Percentiles rank a stretch among this genome's conserved stretches.
Evolutionary conservation across 2,797 vertebrate species (phyloP).

Genomic region (Hafferia zeledoni): DNA sequence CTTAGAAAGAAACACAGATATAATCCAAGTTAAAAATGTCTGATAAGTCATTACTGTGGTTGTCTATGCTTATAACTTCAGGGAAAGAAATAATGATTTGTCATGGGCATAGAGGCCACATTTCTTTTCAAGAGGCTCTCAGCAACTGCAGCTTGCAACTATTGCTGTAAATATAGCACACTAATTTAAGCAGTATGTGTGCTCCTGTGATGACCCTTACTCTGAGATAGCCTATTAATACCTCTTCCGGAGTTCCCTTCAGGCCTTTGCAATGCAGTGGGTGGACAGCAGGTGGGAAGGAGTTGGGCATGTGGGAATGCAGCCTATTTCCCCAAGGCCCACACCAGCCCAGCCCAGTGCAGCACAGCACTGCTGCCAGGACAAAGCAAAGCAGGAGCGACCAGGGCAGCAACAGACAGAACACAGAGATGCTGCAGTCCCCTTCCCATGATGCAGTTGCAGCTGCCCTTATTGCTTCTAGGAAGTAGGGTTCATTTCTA

Average conservation of each 20-base stretch:
- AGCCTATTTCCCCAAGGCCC: neutral
- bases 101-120: neutral
- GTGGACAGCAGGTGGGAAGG: constrained; percentile 22
- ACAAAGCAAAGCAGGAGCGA: fast-evolving
- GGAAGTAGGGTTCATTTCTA: neutral
- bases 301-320: neutral
- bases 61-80: neutral
- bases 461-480: neutral
- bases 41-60: neutral
- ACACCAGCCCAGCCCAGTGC: neutral
- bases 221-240: neutral
- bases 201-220: neutral
- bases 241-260: neutral
- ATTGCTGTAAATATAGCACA: neutral
- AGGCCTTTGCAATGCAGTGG: neutral
- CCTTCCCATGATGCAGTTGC: fast-evolving
- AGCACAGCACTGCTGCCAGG: neutral
- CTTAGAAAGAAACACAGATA: neutral
- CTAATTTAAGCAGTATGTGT: neutral
- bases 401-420: neutral
- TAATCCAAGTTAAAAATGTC: neutral
- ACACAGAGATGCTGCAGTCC: neutral
- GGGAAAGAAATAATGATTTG: constrained; percentile 17
- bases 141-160: neutral
- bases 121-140: neutral